phyloP scores from a whole-genome alignment of 2,797 vertebrate species.

The Peromyscus melanophrys region DNA sequence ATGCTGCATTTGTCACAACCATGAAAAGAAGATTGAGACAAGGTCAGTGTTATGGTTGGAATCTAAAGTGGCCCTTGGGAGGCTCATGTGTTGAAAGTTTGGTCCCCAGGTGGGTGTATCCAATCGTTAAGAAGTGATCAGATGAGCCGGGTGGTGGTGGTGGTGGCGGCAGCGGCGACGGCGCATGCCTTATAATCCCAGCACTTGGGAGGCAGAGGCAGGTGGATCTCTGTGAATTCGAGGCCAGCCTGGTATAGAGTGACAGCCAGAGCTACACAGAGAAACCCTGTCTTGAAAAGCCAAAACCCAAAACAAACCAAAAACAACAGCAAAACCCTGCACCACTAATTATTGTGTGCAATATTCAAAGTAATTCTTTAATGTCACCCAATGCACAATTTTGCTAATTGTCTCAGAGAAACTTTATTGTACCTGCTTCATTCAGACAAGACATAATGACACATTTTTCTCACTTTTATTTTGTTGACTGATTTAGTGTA shows the following conservation, averaged over 20 bases:
- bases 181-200: neutral
- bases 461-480: neutral
- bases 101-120: neutral
- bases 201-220: neutral
- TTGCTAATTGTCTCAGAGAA: neutral
- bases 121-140: neutral
- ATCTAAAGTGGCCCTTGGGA: neutral
- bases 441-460: neutral
- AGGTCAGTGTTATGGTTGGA: neutral
- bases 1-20: neutral
- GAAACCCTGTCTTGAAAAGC: neutral
- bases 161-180: too few species aligned
- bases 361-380: neutral
- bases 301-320: neutral
- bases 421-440: conserved; percentile 10
- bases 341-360: neutral
- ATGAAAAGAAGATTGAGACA: neutral
- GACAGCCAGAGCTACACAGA: neutral
- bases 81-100: neutral
- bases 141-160: neutral
- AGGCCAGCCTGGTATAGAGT: neutral
- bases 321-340: neutral
- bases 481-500: neutral
- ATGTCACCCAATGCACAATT: neutral
- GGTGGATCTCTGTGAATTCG: neutral